These are phyloP conservation scores for Ericerus pela DNA, from an alignment of 1,140 invertebrate species.

Conservation along the genomic window DNA sequence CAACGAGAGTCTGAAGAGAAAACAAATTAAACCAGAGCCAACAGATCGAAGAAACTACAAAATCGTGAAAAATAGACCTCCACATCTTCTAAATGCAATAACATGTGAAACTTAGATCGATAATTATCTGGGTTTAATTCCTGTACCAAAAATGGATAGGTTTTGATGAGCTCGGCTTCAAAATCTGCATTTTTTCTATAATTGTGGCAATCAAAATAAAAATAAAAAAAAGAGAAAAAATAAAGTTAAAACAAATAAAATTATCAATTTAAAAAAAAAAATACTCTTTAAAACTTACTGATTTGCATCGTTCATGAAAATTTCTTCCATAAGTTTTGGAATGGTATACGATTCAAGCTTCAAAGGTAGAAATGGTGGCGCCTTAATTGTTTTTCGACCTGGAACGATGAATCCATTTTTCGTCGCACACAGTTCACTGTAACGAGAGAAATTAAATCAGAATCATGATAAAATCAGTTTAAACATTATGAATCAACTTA, in stretches of 20 bases:
- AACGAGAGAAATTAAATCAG: neutral
- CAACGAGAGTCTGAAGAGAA: conserved; percentile 1
- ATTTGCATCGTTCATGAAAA: neutral
- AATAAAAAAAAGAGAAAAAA: neutral
- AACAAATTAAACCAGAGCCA: neutral
- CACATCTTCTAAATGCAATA: neutral
- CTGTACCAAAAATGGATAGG: neutral
- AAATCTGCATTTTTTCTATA: neutral
- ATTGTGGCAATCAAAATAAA: neutral
- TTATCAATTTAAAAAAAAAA: neutral
- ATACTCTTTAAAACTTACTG: neutral
- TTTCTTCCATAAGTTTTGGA: neutral
- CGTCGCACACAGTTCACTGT: conserved; percentile 16
- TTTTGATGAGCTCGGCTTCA: neutral
- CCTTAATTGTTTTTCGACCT: conserved; percentile 39
- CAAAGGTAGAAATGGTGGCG: conserved; percentile 38
- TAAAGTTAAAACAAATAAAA: neutral
- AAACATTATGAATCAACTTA: neutral
- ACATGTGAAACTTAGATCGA: neutral
- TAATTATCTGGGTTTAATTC: neutral
- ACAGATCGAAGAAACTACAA: neutral
- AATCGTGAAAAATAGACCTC: neutral
- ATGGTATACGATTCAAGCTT: conserved; percentile 26
- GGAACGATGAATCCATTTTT: conserved; percentile 31
- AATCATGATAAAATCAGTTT: neutral